Conservation (phyloP, 2,888 invertebrate genomes). For the Pseudococcus longispinus region DNA sequence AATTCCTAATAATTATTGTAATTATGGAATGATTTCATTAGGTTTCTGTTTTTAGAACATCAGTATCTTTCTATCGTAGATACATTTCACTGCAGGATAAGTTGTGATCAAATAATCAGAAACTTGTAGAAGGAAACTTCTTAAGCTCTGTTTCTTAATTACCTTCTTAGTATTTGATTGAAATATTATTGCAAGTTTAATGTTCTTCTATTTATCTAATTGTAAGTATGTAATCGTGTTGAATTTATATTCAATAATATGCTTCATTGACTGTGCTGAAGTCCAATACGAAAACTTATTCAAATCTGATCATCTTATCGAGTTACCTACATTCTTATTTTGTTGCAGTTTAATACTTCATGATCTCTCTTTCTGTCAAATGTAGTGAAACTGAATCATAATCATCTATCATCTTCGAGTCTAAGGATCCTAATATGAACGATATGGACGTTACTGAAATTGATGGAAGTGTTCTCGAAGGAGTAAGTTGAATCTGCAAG, state of each 20-base stretch:
- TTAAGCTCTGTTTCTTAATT: background rate
- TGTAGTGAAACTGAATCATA: no score
- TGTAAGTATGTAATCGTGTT: background rate
- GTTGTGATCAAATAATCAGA: background rate
- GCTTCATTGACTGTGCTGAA: background rate
- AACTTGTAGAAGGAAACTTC: background rate
- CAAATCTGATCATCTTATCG: background rate
- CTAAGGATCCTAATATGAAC: background rate
- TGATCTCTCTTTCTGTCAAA: no score
- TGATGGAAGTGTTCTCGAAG: slow-evolving; percentile 82
- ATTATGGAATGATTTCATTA: background rate
- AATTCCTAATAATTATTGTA: background rate
- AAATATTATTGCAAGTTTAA: background rate
- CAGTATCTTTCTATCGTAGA: background rate
- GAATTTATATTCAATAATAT: background rate
- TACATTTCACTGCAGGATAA: no score
- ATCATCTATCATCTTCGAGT: background rate
- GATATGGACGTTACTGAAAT: slow-evolving; percentile 66
- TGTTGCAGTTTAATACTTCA: background rate
- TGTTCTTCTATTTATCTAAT: background rate
- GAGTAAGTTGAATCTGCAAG: slow-evolving; percentile 66
- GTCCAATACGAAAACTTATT: background rate
- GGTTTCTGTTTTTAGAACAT: background rate
- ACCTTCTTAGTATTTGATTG: background rate
- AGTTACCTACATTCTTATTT: background rate